These are phyloP conservation scores for Ooceraea biroi DNA, from an alignment of 1,140 invertebrate species.

Conservation along the genomic window DNA sequence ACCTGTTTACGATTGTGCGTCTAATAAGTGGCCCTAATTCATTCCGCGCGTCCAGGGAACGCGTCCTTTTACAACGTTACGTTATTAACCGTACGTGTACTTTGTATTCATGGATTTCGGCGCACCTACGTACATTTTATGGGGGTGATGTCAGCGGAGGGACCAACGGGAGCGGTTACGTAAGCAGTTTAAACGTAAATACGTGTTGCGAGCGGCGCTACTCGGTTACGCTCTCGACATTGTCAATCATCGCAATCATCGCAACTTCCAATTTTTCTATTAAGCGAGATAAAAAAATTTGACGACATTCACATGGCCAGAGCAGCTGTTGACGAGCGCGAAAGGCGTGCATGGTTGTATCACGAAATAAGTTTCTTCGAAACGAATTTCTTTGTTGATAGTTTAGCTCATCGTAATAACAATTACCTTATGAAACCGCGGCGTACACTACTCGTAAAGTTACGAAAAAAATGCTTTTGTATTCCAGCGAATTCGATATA, in stretches of 20 bases:
- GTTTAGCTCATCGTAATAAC: too few species aligned
- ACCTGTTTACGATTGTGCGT: conserved; percentile 70
- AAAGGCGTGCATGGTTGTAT: too few species aligned
- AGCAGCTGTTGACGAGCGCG: background rate
- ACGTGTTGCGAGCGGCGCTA: background rate
- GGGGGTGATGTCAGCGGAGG: conserved; percentile 30
- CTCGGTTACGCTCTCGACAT: background rate
- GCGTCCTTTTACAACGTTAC: conserved; percentile 55
- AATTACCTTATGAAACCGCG: too few species aligned
- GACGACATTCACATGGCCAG: too few species aligned
- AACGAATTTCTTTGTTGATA: too few species aligned
- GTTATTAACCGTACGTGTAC: conserved; percentile 43
- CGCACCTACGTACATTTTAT: conserved; percentile 23
- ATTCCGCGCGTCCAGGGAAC: conserved; percentile 46
- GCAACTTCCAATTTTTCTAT: background rate
- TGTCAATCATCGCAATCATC: too few species aligned
- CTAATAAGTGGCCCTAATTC: conserved; percentile 63
- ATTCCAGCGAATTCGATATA: too few species aligned
- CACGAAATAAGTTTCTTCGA: conserved; percentile 2
- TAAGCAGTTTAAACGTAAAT: background rate
- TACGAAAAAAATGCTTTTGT: too few species aligned
- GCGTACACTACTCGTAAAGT: too few species aligned
- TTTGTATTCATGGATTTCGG: conserved; percentile 50
- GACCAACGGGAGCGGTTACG: conserved; percentile 4
- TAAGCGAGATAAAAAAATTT: background rate